phyloP scores from a whole-genome alignment of 2,888 invertebrate species.

The Venusia cambrica region DNA sequence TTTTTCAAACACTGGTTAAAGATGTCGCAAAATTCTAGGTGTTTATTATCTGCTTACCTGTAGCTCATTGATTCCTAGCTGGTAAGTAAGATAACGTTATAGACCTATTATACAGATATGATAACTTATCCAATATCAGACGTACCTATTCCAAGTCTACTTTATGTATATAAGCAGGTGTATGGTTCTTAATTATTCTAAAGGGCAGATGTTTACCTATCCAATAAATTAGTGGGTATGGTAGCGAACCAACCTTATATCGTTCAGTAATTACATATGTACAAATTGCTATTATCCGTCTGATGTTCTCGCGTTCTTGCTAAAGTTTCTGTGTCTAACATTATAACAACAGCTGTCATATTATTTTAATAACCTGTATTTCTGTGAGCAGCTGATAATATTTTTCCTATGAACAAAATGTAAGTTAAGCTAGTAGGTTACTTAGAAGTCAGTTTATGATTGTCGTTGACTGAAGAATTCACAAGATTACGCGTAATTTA shows the following conservation, averaged over 20 bases:
- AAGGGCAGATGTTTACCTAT: conserved; percentile 29
- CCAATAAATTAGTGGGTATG: conserved; percentile 17
- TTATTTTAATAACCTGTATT: too few relatives aligned
- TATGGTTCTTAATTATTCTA: conserved; percentile 16
- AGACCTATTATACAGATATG: too few relatives aligned
- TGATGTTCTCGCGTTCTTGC: conserved; percentile 5
- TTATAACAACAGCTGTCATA: too few relatives aligned
- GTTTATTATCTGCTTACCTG: conserved; percentile 4
- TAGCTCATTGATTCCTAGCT: neutral
- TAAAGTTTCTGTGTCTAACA: too few relatives aligned
- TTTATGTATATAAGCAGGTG: conserved; percentile 19
- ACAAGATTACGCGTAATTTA: too few relatives aligned
- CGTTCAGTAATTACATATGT: conserved; percentile 4
- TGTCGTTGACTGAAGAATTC: too few relatives aligned
- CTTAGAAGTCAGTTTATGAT: too few relatives aligned
- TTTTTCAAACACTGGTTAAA: too few relatives aligned
- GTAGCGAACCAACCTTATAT: conserved; percentile 8
- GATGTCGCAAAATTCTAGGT: conserved; percentile 5
- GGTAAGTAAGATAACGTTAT: neutral
- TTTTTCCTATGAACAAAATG: too few relatives aligned
- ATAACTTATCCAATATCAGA: too few relatives aligned
- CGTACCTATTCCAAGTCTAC: conserved; percentile 12
- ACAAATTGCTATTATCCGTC: conserved; percentile 8
- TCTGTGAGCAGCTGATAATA: too few relatives aligned
- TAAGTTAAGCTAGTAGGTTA: too few relatives aligned